A percentile compares a stretch with the other conserved stretches of the same genome.
phyloP scores from a whole-genome alignment of 2,888 invertebrate genomes.

The Margaritifera margaritifera region DNA sequence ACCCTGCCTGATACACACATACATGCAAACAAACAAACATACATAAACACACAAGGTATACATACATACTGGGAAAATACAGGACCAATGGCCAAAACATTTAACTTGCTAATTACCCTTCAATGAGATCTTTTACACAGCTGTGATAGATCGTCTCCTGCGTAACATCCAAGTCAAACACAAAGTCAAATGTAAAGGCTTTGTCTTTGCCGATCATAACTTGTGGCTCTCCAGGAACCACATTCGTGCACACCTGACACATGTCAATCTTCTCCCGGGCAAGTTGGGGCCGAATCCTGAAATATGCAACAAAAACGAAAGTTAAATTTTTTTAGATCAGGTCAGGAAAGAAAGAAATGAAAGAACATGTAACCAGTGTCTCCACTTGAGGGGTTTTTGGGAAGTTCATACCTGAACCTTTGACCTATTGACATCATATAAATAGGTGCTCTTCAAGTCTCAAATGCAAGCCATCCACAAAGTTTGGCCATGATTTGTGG shows the following conservation, averaged over 20 bases:
- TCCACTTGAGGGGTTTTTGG: no score
- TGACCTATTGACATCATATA: not conserved
- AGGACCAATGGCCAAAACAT: no score
- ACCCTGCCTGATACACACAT: no score
- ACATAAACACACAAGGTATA: no score
- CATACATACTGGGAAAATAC: no score
- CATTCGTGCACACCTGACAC: slow-evolving; percentile 93
- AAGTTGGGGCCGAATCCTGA: slow-evolving; percentile 94
- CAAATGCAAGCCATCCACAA: no score
- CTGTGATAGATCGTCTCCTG: slow-evolving; percentile 87
- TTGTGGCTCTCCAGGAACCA: slow-evolving; percentile 81
- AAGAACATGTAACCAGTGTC: not conserved
- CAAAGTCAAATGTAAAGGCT: slow-evolving; percentile 96
- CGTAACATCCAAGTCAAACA: slow-evolving; percentile 86
- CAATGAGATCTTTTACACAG: slow-evolving; percentile 89
- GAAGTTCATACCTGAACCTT: not conserved
- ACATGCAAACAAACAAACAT: no score
- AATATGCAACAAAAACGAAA: slow-evolving; percentile 15
- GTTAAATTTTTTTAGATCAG: not conserved
- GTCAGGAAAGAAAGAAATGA: not conserved
- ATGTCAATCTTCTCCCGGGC: slow-evolving; percentile 94
- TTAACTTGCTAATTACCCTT: slow-evolving; percentile 77
- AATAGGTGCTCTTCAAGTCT: no score
- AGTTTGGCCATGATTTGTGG: no score
- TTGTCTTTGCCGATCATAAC: slow-evolving; percentile 94